A percentile compares a stretch with the other conserved stretches of the same genome.
These are phyloP conservation scores for Clistopyga incitator DNA, from an alignment of 2,888 invertebrate species.

Conservation along the genomic window DNA sequence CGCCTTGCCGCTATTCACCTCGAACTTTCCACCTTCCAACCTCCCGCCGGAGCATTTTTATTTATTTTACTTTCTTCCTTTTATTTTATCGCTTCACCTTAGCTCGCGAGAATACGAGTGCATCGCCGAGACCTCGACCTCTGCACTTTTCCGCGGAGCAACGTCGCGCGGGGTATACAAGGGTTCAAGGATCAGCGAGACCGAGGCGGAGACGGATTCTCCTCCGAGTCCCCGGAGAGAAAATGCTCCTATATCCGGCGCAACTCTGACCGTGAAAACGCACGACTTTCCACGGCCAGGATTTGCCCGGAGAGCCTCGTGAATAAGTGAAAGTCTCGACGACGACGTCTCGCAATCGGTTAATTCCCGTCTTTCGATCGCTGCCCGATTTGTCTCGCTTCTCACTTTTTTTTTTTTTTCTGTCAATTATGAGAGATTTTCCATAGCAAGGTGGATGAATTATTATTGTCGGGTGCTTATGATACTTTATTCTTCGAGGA, in stretches of 20 bases:
- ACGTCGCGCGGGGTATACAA: constrained; percentile 26
- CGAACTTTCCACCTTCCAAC: constrained; percentile 30
- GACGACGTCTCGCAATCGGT: constrained; percentile 31
- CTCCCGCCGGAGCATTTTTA: constrained; percentile 31
- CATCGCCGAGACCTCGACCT: constrained; percentile 54
- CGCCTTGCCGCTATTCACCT: constrained; percentile 34
- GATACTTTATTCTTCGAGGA: neutral
- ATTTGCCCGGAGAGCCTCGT: constrained; percentile 57
- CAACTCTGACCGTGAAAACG: constrained; percentile 62
- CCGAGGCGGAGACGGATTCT: constrained; percentile 52
- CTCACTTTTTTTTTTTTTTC: neutral
- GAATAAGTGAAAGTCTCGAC: constrained; percentile 58
- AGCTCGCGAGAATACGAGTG: constrained; percentile 40
- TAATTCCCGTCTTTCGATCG: constrained; percentile 19
- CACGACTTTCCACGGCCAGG: constrained; percentile 37
- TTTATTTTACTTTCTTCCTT: constrained; percentile 39
- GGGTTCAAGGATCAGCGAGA: constrained; percentile 54
- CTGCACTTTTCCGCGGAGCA: constrained; percentile 47
- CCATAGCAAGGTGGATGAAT: neutral
- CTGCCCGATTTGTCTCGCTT: constrained; percentile 12
- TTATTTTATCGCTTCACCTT: constrained; percentile 37
- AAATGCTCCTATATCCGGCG: constrained; percentile 23
- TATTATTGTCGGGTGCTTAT: neutral
- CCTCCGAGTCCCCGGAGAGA: constrained; percentile 47
- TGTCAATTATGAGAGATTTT: neutral